phyloP scores from a whole-genome alignment of 2,113 vertebrate genomes.

The Kryptolebias marmoratus region DNA sequence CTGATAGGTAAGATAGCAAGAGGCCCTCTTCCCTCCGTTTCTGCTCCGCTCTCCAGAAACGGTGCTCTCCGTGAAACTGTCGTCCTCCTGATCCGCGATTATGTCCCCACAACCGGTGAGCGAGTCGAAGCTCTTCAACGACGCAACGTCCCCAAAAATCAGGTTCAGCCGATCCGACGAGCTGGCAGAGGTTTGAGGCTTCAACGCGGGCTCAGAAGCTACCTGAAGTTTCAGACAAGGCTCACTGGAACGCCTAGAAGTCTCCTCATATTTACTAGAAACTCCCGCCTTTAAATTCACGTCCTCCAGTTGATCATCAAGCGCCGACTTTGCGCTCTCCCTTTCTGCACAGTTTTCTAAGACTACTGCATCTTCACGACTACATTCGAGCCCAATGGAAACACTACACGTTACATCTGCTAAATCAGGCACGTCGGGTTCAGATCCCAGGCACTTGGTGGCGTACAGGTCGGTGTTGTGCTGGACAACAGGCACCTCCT shows the following conservation, averaged over 20 bases:
- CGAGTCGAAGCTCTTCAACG: conserved; percentile 97
- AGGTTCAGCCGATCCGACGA: conserved; percentile 88
- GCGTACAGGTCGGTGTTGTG: conserved; percentile 45
- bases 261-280: conserved; percentile 43
- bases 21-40: conserved; percentile 88
- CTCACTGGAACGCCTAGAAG: conserved; percentile 58
- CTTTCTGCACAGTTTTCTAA: conserved; percentile 47
- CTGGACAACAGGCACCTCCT: conserved; percentile 68
- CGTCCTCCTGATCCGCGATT: conserved; percentile 95
- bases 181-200: conserved; percentile 61
- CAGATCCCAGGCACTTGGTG: conserved; percentile 71
- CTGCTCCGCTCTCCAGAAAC: conserved; percentile 88
- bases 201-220: conserved; percentile 62
- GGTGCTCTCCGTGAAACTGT: conserved; percentile 88
- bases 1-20: conserved; percentile 95
- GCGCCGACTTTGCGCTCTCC: conserved; percentile 46
- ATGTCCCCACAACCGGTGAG: conserved; percentile 97
- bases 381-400: conserved; percentile 65
- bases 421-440: conserved; percentile 77
- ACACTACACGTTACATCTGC: conserved; percentile 46
- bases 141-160: conserved; percentile 90
- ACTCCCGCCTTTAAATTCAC: not conserved
- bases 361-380: conserved; percentile 23
- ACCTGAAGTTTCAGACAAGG: conserved; percentile 61
- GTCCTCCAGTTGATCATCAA: conserved; percentile 28